These are phyloP conservation scores for Mesochorus sp. DNA, from an alignment of 2,888 invertebrate species.

Conservation along the genomic window DNA sequence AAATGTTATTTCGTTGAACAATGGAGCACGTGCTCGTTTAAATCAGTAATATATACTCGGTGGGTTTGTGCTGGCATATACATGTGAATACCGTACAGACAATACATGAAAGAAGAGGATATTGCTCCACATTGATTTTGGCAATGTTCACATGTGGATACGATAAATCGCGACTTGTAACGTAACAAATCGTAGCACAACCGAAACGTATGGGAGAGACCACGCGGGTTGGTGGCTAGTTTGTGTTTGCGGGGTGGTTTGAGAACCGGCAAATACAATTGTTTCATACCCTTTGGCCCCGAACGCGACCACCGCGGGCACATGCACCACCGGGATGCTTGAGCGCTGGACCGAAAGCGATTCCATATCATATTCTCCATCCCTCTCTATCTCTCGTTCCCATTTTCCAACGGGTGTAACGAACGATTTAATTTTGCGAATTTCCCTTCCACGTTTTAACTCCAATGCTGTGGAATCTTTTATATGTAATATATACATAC, in stretches of 20 bases:
- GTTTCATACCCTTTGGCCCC: slow-evolving; percentile 45
- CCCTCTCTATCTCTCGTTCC: slow-evolving; percentile 17
- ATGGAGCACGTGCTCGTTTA: slow-evolving; percentile 5
- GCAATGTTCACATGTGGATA: slow-evolving; percentile 56
- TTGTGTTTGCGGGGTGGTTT: slow-evolving; percentile 23
- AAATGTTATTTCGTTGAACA: slow-evolving; percentile 19
- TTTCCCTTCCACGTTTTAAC: slow-evolving; percentile 49
- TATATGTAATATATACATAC: background rate
- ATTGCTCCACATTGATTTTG: slow-evolving; percentile 59
- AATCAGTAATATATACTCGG: slow-evolving; percentile 24
- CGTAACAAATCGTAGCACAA: slow-evolving; percentile 52
- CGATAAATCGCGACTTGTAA: slow-evolving; percentile 57
- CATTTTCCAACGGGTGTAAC: slow-evolving; percentile 54
- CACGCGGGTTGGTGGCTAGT: slow-evolving; percentile 31
- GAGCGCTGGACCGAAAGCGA: slow-evolving; percentile 44
- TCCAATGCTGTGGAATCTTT: slow-evolving; percentile 44
- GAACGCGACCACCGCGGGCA: slow-evolving; percentile 35
- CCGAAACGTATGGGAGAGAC: slow-evolving; percentile 45
- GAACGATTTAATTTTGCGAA: slow-evolving; percentile 63
- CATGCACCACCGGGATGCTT: slow-evolving; percentile 40
- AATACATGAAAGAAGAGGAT: slow-evolving; percentile 11
- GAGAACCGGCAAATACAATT: slow-evolving; percentile 45
- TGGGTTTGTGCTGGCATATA: background rate
- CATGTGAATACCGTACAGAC: background rate
- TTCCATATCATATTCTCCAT: slow-evolving; percentile 16